Conservation (phyloP, 2,888 invertebrate genomes). For the Metopia argyrocephala region DNA sequence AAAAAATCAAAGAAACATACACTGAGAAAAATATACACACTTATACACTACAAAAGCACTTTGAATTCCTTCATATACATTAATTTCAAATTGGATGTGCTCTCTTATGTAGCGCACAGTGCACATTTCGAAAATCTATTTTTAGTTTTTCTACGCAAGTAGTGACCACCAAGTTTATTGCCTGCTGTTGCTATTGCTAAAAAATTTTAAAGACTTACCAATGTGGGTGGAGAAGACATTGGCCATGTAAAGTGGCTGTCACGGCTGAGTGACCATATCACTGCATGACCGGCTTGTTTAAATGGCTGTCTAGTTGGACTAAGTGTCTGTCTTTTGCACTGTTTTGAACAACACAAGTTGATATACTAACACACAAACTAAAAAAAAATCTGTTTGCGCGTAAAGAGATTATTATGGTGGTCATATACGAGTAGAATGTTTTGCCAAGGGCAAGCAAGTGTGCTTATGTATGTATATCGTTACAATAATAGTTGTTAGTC, state of each 20-base stretch:
- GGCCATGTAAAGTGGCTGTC: constrained; percentile 54
- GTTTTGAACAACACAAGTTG: constrained; percentile 25
- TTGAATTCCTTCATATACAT: too few relatives aligned
- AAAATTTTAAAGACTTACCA: constrained; percentile 47
- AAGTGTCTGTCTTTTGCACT: not conserved
- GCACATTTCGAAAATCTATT: not conserved
- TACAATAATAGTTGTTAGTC: too few relatives aligned
- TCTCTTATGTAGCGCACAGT: too few relatives aligned
- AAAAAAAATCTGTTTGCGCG: constrained; percentile 41
- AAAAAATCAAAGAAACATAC: not conserved
- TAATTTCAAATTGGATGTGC: too few relatives aligned
- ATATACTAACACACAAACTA: not conserved
- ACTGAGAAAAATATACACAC: constrained; percentile 2
- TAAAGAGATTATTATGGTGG: constrained; percentile 59
- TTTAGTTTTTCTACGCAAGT: constrained; percentile 27
- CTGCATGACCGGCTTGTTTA: constrained; percentile 4
- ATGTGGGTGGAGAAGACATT: constrained; percentile 62
- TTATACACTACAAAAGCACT: too few relatives aligned
- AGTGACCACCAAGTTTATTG: constrained; percentile 62
- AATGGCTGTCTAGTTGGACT: not conserved
- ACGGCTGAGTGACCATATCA: constrained; percentile 44
- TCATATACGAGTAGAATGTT: too few relatives aligned
- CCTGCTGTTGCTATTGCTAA: constrained; percentile 54
- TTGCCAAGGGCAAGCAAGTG: too few relatives aligned
- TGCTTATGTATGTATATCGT: too few relatives aligned